These are phyloP conservation scores for Hydropsyche tenuis DNA, from an alignment of 1,140 invertebrate genomes.

Conservation along the genomic window DNA sequence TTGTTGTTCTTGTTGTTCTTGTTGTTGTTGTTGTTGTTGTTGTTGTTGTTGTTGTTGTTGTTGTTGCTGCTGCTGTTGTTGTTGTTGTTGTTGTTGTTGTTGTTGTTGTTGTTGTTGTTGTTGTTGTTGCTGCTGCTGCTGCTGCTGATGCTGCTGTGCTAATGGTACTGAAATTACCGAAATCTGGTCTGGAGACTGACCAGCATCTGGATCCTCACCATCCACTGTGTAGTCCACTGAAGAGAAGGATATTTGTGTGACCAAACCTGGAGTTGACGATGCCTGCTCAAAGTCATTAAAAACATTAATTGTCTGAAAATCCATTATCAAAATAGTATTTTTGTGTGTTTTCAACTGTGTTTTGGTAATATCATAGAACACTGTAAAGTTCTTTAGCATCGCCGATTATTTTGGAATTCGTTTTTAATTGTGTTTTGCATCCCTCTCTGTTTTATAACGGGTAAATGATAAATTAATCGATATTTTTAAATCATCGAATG, in stretches of 20 bases:
- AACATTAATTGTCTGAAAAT: no score
- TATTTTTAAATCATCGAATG: no score
- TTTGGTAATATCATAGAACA: no score
- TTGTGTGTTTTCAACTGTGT: no score
- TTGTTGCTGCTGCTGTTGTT: not conserved
- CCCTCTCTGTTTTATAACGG: no score
- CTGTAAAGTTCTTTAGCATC: no score
- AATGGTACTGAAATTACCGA: conserved; percentile 67
- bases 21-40: conserved; percentile 34
- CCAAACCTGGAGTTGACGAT: conserved; percentile 62
- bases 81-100: conserved; percentile 12
- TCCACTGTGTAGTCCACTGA: conserved; percentile 91
- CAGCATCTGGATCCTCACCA: conserved; percentile 69
- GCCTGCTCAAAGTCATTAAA: conserved; percentile 47
- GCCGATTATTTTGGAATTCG: no score
- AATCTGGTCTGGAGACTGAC: conserved; percentile 72
- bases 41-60: not conserved
- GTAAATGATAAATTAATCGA: no score
- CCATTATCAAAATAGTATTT: no score
- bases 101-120: conserved; percentile 52
- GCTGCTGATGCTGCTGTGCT: conserved; percentile 39
- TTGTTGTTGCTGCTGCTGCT: conserved; percentile 53
- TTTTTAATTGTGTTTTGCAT: no score
- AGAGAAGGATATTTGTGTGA: conserved; percentile 86
- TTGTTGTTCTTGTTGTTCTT: conserved; percentile 54